A percentile compares a stretch with the other conserved stretches of the same genome.
These are phyloP conservation scores for Netelia inedita DNA, from an alignment of 2,888 invertebrate genomes.

Conservation along the genomic window DNA sequence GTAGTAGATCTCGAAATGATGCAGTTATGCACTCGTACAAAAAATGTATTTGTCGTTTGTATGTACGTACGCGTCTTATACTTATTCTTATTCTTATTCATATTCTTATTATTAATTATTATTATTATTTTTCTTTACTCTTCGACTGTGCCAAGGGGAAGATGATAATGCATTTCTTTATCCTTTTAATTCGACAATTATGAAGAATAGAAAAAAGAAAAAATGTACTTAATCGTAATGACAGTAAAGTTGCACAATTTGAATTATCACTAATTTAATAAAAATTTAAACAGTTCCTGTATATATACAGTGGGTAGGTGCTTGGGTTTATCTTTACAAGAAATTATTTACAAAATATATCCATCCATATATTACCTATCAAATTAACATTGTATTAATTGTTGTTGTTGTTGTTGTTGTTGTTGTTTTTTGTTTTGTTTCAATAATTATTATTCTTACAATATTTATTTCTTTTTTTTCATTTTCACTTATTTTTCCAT, in stretches of 20 bases:
- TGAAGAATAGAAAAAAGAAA: slow-evolving; percentile 60
- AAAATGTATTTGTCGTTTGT: slow-evolving; percentile 51
- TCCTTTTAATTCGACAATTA: slow-evolving; percentile 60
- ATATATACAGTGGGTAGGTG: slow-evolving; percentile 81
- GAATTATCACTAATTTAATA: slow-evolving; percentile 81
- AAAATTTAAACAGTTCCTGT: slow-evolving; percentile 82
- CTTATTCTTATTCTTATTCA: slow-evolving; percentile 39
- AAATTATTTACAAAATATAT: slow-evolving; percentile 85
- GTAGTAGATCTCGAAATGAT: slow-evolving; percentile 76
- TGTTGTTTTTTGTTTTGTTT: slow-evolving; percentile 45
- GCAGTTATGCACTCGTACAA: slow-evolving; percentile 74
- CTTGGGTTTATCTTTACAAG: slow-evolving; percentile 82
- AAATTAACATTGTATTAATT: slow-evolving; percentile 82
- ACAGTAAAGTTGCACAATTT: slow-evolving; percentile 72
- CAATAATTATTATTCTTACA: slow-evolving; percentile 65
- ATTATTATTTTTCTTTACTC: slow-evolving; percentile 34
- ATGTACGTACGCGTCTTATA: slow-evolving; percentile 65
- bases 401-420: slow-evolving; percentile 64
- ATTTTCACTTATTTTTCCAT: slow-evolving; percentile 71
- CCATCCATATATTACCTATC: slow-evolving; percentile 84
- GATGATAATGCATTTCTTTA: slow-evolving; percentile 63
- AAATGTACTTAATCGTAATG: slow-evolving; percentile 68
- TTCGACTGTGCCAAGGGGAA: slow-evolving; percentile 68
- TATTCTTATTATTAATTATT: slow-evolving; percentile 34
- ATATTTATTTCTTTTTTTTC: slow-evolving; percentile 74